A percentile compares a stretch with the other conserved stretches of the same genome.
Conservation (phyloP, 2,797 vertebrate genomes). For the Lagothrix lagotricha region DNA sequence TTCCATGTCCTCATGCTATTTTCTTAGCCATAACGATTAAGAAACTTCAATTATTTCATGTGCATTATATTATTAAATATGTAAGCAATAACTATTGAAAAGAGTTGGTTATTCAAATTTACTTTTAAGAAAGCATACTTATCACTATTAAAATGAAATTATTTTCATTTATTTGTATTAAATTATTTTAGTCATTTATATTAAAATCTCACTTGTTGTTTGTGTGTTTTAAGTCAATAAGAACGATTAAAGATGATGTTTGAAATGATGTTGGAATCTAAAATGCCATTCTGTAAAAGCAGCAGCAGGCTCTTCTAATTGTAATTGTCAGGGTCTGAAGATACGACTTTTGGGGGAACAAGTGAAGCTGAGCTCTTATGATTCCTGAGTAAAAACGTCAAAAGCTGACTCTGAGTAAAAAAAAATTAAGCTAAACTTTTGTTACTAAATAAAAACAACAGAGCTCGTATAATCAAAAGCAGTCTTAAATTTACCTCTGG, state of each 20-base stretch:
- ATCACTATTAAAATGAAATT: background rate
- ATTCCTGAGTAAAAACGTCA: no score
- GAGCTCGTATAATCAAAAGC: background rate
- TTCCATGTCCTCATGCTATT: background rate
- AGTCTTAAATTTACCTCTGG: background rate
- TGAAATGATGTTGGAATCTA: background rate
- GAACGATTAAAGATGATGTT: background rate
- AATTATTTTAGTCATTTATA: background rate
- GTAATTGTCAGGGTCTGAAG: background rate
- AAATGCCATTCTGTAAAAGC: background rate
- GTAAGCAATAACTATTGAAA: background rate
- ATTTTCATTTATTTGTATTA: background rate
- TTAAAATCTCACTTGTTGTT: background rate
- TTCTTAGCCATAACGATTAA: background rate
- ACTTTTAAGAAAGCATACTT: background rate
- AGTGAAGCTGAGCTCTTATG: no score
- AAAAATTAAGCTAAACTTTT: background rate
- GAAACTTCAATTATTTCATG: background rate
- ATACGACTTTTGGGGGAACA: background rate
- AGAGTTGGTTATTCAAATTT: background rate
- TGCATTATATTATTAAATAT: background rate
- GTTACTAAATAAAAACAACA: background rate
- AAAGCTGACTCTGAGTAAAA: background rate
- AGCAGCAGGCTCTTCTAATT: background rate
- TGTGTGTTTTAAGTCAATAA: background rate